phyloP scores from a whole-genome alignment of 2,113 vertebrate genomes.

The Cygnus buccinator region DNA sequence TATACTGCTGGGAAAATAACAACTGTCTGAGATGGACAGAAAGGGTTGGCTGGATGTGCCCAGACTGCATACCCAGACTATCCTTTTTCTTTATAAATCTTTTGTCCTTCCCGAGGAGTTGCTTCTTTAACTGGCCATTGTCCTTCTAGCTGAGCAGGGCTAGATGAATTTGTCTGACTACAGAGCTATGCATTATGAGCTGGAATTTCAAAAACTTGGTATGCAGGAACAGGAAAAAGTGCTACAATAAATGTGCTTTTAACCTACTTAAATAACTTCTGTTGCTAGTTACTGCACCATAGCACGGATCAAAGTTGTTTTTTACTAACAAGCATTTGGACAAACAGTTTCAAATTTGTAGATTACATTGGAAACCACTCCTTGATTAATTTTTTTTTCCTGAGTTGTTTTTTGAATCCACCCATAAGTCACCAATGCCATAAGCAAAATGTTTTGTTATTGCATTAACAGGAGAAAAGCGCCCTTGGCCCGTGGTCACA shows the following conservation, averaged over 20 bases:
- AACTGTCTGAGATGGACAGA: not conserved
- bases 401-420: not conserved
- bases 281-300: not conserved
- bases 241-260: not conserved
- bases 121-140: not conserved
- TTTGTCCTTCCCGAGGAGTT: not conserved
- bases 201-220: not conserved
- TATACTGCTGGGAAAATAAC: not conserved
- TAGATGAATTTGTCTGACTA: not conserved
- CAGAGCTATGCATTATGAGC: not conserved
- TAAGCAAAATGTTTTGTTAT: constrained; percentile 1
- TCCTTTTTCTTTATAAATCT: not conserved
- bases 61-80: not conserved
- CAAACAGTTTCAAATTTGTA: not conserved
- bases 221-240: not conserved
- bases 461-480: not conserved
- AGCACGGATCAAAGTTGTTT: not conserved
- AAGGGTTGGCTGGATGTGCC: not conserved
- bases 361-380: not conserved
- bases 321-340: not conserved
- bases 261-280: not conserved
- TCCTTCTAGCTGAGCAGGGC: not conserved
- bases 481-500: not conserved
- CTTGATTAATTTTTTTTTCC: not conserved
- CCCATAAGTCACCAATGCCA: not conserved